A percentile compares a stretch with the other conserved stretches of the same genome.
phyloP scores from a whole-genome alignment of 2,113 vertebrate genomes.

The Sander lucioperca region DNA sequence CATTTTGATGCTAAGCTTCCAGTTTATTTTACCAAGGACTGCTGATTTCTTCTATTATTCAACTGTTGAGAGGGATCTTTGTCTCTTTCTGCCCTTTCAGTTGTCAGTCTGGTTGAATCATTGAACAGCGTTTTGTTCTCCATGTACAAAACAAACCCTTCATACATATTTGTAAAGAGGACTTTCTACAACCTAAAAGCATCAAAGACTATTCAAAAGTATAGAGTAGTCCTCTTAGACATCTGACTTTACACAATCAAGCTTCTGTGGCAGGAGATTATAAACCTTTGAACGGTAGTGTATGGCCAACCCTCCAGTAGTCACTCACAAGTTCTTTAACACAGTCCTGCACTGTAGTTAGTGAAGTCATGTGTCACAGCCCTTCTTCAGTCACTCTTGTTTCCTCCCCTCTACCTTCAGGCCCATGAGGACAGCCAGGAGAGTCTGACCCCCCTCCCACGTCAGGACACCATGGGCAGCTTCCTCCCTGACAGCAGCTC shows the following conservation, averaged over 20 bases:
- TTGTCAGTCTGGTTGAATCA: not conserved
- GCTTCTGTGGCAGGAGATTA: not conserved
- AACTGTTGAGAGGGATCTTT: not conserved
- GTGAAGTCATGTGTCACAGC: not conserved
- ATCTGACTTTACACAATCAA: not conserved
- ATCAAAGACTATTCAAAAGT: not conserved
- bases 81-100: not conserved
- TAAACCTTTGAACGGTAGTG: not conserved
- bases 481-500: conserved; percentile 91
- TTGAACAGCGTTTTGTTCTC: not conserved
- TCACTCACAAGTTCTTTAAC: conserved; percentile 21
- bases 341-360: not conserved
- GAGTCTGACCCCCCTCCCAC: conserved; percentile 90
- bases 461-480: conserved; percentile 91
- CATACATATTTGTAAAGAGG: too few species aligned
- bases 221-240: not conserved
- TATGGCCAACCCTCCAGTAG: conserved; percentile 8
- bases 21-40: not conserved
- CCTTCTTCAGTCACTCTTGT: not conserved
- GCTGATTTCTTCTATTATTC: not conserved
- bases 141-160: not conserved
- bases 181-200: not conserved
- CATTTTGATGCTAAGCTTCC: not conserved
- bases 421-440: conserved; percentile 95
- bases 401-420: conserved; percentile 72